Base-by-base conservation (phyloP, 2,113 vertebrate genomes). In the Nymphicus hollandicus region DNA sequence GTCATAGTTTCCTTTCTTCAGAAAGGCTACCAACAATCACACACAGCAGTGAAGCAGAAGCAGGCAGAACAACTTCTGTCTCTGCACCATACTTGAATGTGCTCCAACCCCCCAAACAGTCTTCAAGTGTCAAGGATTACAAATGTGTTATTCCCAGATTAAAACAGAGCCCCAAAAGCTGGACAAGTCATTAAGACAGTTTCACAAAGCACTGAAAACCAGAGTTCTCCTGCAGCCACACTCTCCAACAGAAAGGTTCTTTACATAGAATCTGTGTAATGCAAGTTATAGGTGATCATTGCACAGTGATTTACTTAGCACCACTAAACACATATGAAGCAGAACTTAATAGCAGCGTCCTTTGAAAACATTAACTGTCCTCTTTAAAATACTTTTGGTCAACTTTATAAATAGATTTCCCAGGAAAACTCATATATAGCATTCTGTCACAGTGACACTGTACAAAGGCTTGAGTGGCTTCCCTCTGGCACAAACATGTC, bases 401-500 rank as follows among this genome's bases (percentile, higher is more conserved):
- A 81, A 83, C 60, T 53, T 86, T 79, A 86, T 96, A 96, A 96
- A 93, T 81, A 95, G 74, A 91, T 56, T 89, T 41, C 37, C 19
- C 60, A 33, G 50, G 24, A 96, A 93, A 84, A 92, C 11, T 91
- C 65, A 61, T 24, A 65, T 68, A 31, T 4, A 88, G 66, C 19
- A 3, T 86, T 68, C 86, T 94, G 94, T 81, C 95, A 96, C 44
- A 90, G 84, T 47, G 44, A 39, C 53, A 24, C 64, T 68, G 60
- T 44, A 69, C 52, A 5, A 72, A 73, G 76, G 83, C 58, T 82
- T 82, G 89, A 53, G 81, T 71, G 79, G 72, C 86, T 87, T 90
- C 76, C 93, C 82, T 81, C 86, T 86, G 85, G 96, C 96, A 95
- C 89, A 95, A 79, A 95, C 58, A 89, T 80, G 91, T 81, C 93